Evolutionary conservation across 2,888 invertebrate genomes (phyloP), one percentile per base, ranked within the genome.

Genomic region (Oxytorus armatus): DNA sequence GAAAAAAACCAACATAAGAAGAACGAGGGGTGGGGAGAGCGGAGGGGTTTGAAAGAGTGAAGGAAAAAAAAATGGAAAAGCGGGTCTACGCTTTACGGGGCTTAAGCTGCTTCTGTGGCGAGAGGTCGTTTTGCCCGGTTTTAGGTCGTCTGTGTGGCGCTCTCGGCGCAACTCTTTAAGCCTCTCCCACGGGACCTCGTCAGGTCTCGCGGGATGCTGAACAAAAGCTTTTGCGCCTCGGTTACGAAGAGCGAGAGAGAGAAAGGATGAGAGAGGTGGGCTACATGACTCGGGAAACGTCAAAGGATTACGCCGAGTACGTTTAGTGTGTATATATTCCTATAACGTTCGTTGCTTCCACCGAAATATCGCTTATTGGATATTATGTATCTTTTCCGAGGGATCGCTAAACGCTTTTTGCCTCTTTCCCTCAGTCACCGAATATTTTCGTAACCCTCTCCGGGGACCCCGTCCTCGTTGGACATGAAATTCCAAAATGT

Each of bases 231-330:
- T 21, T 39, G 36, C 61, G 14, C 49, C 66, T 53, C 55, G 39
- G 55, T 69, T 66, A 51, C 79, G 44, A 53, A 36, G 53, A 63
- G 73, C 10, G 55, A 74, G 47, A 39, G 29, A 63, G 23, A 33
- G 51, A 23, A 36, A 23, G 16, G 39, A 16, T 21, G 47, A 18
- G 39, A 39, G 75, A 53, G 68, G 69, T n/a, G 25, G 73, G 11
- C 55, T 73, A 85, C 88, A 89, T 89, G 89, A 89, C 88, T 89
- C 74, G 84, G 75, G 77, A 85, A 88, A 89, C 78, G 87, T 83
- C 86, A 89, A 89, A 89, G 88, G 88, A 89, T 90, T 89, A 89
- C 78, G 72, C 68, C 70, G 82, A 78, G 75, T 85, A 82, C 80
- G 84, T 85, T 79, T 73, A 42, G 16, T 47, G 16, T 65, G 16